Conservation (phyloP, 2,888 invertebrate species). For the Megamerina dolium region DNA sequence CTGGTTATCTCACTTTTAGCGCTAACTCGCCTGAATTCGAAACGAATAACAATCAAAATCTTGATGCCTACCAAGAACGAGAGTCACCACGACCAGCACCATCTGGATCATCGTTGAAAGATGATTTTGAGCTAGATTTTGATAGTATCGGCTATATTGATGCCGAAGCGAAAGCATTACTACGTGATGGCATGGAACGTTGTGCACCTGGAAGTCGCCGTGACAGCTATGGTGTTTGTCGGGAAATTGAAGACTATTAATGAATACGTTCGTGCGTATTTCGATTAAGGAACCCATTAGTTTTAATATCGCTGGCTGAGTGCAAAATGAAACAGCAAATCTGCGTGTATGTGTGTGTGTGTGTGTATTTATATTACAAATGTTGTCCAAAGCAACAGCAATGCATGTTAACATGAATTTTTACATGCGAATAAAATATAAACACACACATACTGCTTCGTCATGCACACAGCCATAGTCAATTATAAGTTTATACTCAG, state of each 20-base stretch:
- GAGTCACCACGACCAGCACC: slow-evolving; percentile 22
- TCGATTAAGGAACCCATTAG: too few relatives aligned
- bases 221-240: slow-evolving; percentile 62
- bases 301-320: too few relatives aligned
- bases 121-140: slow-evolving; percentile 34
- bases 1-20: slow-evolving; percentile 17
- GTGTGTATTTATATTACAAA: too few relatives aligned
- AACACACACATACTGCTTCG: too few relatives aligned
- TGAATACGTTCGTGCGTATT: too few relatives aligned
- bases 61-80: slow-evolving; percentile 9
- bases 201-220: slow-evolving; percentile 68
- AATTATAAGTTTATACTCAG: too few relatives aligned
- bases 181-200: slow-evolving; percentile 62
- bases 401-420: too few relatives aligned
- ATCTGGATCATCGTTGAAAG: slow-evolving; percentile 34
- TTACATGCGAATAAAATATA: too few relatives aligned
- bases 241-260: slow-evolving; percentile 45
- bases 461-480: too few relatives aligned
- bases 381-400: too few relatives aligned
- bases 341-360: too few relatives aligned
- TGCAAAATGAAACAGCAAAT: too few relatives aligned
- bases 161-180: slow-evolving; percentile 49
- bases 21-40: slow-evolving; percentile 21
- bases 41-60: neutral
- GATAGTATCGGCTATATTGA: slow-evolving; percentile 22